Evolutionary conservation across 2,888 invertebrate genomes (phyloP).

Genomic region (Sturmia bella): DNA sequence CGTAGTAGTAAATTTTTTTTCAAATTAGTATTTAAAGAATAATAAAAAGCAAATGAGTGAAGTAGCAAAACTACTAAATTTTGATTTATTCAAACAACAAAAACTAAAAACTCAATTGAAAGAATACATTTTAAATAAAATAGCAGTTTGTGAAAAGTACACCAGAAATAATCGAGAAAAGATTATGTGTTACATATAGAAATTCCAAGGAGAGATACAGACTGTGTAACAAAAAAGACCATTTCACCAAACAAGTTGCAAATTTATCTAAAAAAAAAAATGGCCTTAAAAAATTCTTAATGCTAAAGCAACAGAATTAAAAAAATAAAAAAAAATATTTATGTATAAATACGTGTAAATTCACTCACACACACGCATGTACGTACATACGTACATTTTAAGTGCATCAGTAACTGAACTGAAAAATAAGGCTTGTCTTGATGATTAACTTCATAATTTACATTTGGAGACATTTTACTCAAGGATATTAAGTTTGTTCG

Average conservation of each 20-base stretch:
- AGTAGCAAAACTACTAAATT: conserved; percentile 36
- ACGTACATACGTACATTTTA: not conserved
- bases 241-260: conserved; percentile 52
- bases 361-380: not conserved
- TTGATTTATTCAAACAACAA: conserved; percentile 26
- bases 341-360: no score
- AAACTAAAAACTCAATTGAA: conserved; percentile 4
- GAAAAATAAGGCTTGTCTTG: conserved; percentile 28
- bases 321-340: no score
- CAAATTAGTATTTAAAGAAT: conserved; percentile 56
- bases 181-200: conserved; percentile 28
- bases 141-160: conserved; percentile 25
- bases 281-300: conserved; percentile 60
- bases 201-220: conserved; percentile 12
- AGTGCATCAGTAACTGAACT: conserved; percentile 11
- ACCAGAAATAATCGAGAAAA: not conserved
- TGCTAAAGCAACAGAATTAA: conserved; percentile 13
- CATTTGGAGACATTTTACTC: conserved; percentile 34
- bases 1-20: conserved; percentile 62
- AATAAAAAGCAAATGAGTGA: conserved; percentile 35
- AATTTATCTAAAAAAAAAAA: conserved; percentile 37
- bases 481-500: conserved; percentile 46
- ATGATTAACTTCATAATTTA: conserved; percentile 44
- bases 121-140: conserved; percentile 14
- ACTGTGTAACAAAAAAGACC: conserved; percentile 35